Evolutionary conservation across 2,113 vertebrate species (phyloP), one percentile per base, ranked within the genome.

Genomic region (Eurypyga helias): DNA sequence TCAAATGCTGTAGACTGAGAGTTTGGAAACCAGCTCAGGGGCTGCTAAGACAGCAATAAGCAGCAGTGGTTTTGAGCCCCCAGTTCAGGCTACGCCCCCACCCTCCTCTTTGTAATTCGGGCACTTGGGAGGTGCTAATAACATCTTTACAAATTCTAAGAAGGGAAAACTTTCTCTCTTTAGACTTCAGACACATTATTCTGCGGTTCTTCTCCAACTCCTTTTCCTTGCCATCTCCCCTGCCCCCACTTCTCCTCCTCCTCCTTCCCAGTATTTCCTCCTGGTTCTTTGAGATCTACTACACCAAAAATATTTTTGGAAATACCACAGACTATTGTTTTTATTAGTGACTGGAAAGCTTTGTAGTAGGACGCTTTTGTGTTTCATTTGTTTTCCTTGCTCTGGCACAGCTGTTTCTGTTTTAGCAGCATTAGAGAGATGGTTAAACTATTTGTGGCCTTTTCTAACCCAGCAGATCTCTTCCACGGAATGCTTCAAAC

Each of bases 381-480:
- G 95, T 96, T 97, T 97, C 98, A 98, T 98, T 98, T 98, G 98
- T 98, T 98, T 98, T 98, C 96, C 96, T 98, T 98, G 96, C 97
- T 96, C 85, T 97, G 94, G 84, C 89, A 97, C 98, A 98, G 97
- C 97, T 98, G 98, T 33, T 98, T 98, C 98, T 98, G 96, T 97
- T 98, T 98, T 98, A 98, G 97, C 87, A 95, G 94, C 97, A 93
- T 95, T 95, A 95, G 93, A 96, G 97, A 96, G 94, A 98, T 97
- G 94, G 97, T 97, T 98, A 98, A 98, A 97, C 95, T 96, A 96
- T 92, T 94, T 92, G 86, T 97, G 97, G 97, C 97, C 97, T 97
- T 96, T 34, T 72, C 94, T 97, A 98, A 98, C 97, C 95, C 91
- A 96, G 76, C 83, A 93, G 89, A 95, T 96, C 95, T 96, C 96